These are phyloP conservation scores for Falco concolor DNA, from an alignment of 2,797 vertebrate genomes.

Conservation along the genomic window DNA sequence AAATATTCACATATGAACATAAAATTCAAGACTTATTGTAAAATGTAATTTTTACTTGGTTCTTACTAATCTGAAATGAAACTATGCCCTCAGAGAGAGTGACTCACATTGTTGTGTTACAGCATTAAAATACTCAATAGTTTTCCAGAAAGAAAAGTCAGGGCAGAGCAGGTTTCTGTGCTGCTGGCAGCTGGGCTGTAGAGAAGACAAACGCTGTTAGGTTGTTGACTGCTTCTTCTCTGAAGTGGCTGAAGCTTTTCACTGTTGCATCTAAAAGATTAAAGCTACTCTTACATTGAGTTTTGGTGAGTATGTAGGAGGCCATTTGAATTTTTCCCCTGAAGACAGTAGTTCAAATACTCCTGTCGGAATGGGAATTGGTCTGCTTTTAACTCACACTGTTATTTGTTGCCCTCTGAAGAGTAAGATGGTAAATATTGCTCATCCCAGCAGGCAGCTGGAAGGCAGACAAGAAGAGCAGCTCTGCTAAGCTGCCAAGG, in stretches of 20 bases:
- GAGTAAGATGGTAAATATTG: background rate
- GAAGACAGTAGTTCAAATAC: slow-evolving; percentile 14
- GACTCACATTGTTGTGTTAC: background rate
- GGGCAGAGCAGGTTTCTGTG: fast-evolving
- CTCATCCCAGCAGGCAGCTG: background rate
- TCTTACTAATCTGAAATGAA: background rate
- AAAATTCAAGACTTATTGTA: background rate
- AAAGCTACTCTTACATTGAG: background rate
- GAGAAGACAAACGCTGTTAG: background rate
- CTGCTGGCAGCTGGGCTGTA: background rate
- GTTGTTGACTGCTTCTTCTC: background rate
- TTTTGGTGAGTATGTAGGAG: background rate
- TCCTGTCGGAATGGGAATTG: background rate
- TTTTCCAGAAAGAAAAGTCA: background rate
- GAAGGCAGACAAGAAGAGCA: background rate
- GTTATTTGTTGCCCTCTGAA: background rate
- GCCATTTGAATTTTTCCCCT: slow-evolving; percentile 11
- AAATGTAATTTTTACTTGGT: background rate
- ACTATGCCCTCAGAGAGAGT: background rate
- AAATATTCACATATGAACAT: fast-evolving
- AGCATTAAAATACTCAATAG: background rate
- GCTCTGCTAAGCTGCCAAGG: background rate
- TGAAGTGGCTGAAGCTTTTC: background rate
- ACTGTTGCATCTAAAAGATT: background rate
- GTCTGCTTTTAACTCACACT: background rate